Conservation (phyloP, 1,140 invertebrate genomes). For the Cepaea nemoralis region DNA sequence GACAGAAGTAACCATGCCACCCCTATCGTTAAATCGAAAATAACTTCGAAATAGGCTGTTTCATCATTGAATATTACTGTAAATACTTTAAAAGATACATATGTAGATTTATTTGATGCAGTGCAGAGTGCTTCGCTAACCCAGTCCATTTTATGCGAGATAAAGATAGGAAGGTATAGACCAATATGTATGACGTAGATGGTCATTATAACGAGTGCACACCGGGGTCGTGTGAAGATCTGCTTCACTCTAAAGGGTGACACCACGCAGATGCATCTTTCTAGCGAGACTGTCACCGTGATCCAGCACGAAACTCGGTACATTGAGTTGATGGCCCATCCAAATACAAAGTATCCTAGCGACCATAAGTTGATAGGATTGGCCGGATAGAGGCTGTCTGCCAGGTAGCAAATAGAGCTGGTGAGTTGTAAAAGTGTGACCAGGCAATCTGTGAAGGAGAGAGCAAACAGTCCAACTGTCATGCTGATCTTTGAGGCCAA, state of each 20-base stretch:
- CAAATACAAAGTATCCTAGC: too few species aligned
- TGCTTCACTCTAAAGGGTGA: constrained; percentile 9
- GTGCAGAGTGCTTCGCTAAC: too few species aligned
- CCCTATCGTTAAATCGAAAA: too few species aligned
- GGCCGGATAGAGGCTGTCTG: not conserved
- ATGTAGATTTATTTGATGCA: too few species aligned
- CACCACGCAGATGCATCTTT: too few species aligned
- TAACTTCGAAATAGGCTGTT: too few species aligned
- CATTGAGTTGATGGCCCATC: not conserved
- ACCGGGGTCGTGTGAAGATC: not conserved
- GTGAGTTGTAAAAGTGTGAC: not conserved
- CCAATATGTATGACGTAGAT: not conserved
- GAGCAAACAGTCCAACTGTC: constrained; percentile 4
- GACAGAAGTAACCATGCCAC: too few species aligned
- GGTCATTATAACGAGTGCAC: not conserved
- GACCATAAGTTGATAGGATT: not conserved
- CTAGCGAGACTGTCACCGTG: not conserved
- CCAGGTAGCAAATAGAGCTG: not conserved
- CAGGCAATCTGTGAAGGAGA: not conserved
- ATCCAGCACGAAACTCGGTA: not conserved
- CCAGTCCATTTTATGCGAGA: too few species aligned
- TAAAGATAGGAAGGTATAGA: too few species aligned
- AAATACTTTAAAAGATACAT: too few species aligned
- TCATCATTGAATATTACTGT: too few species aligned
- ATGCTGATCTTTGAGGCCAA: not conserved